phyloP scores from a whole-genome alignment of 2,113 vertebrate genomes.

The Columba livia region DNA sequence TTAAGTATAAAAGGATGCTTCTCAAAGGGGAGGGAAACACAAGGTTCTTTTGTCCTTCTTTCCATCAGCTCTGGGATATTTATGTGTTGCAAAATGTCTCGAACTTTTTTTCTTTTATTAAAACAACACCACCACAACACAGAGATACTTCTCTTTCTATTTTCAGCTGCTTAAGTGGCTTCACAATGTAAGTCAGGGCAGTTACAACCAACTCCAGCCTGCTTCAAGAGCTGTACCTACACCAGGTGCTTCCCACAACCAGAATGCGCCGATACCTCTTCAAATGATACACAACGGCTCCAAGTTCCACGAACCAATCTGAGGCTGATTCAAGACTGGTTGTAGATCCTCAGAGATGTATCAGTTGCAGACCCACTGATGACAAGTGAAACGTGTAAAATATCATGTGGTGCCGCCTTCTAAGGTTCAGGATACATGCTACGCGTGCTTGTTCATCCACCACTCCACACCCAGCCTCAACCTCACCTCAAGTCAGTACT shows the following conservation, averaged over 20 bases:
- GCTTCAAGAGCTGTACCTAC: not conserved
- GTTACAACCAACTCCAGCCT: not conserved
- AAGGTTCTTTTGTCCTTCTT: not conserved
- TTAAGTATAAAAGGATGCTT: not conserved
- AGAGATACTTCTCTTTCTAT: not conserved
- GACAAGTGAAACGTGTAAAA: not conserved
- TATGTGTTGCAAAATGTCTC: not conserved
- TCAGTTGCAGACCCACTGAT: not conserved
- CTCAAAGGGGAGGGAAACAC: not conserved
- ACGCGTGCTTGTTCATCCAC: not conserved
- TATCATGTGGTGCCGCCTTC: not conserved
- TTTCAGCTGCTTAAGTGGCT: not conserved
- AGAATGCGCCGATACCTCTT: not conserved
- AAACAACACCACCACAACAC: too few relatives aligned
- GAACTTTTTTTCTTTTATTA: not conserved
- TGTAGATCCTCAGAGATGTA: not conserved
- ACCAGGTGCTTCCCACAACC: not conserved
- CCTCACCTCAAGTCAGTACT: not conserved
- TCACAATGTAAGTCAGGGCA: not conserved
- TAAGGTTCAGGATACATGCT: accelerated
- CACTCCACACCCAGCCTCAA: not conserved
- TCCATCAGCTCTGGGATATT: not conserved
- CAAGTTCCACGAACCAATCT: not conserved
- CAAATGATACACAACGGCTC: accelerated
- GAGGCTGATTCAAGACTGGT: not conserved